These are phyloP conservation scores for Actinemys pallida DNA, from an alignment of 2,113 vertebrate genomes.

Conservation along the genomic window DNA sequence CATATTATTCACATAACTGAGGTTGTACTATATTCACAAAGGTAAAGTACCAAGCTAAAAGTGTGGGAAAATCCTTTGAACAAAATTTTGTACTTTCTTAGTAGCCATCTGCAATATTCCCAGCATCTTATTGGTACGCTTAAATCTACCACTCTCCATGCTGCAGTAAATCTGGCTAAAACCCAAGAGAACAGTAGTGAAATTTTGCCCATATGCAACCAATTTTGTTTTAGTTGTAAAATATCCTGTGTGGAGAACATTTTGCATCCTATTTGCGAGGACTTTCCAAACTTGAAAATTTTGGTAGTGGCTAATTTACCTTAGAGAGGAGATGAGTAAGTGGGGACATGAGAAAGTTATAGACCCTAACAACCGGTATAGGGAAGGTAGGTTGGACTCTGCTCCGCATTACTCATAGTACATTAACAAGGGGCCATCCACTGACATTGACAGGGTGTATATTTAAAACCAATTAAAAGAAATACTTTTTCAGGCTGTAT, in stretches of 20 bases:
- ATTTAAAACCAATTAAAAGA: not conserved
- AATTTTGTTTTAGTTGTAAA: not conserved
- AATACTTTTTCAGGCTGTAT: not conserved
- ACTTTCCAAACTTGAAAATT: accelerated
- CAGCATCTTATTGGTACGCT: accelerated
- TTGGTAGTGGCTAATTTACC: accelerated
- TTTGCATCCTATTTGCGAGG: not conserved
- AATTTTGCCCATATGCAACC: not conserved
- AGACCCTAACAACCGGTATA: not conserved
- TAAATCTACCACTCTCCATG: not conserved
- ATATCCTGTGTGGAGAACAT: accelerated
- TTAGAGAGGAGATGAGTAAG: accelerated
- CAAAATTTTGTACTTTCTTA: not conserved
- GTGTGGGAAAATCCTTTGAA: not conserved
- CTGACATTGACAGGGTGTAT: not conserved
- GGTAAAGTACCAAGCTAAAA: not conserved
- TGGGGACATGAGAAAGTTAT: not conserved
- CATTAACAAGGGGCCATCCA: not conserved
- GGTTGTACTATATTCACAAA: not conserved
- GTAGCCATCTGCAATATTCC: not conserved
- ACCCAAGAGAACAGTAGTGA: not conserved
- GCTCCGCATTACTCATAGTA: not conserved
- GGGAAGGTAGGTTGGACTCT: not conserved
- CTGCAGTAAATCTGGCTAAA: not conserved
- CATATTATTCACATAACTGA: not conserved